Evolutionary conservation across 2,113 vertebrate genomes (phyloP), one percentile per base, ranked within the genome.

Genomic region (Syrmaticus mikado): DNA sequence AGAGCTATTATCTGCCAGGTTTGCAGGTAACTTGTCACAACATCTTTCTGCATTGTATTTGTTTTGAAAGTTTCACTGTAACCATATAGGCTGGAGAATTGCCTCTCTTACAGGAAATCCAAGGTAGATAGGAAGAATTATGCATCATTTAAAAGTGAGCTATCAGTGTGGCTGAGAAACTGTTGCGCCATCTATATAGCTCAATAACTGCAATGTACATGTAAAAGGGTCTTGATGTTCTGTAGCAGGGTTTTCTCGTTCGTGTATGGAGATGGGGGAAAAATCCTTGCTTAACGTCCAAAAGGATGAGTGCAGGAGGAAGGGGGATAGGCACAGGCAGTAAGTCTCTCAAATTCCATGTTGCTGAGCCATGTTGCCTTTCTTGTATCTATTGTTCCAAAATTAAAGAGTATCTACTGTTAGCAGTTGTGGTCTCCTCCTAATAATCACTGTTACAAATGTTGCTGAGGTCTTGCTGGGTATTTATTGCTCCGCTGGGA

Each of bases 21-120:
- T 91, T 96, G 64, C 72, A 89, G 87, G 87, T 94, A 93, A 64
- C 84, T 90, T 93, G 93, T 93, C 91, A 75, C 84, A 95, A 74
- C 85, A 80, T 78, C 72, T 81, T 85, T 55, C 72, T 89, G 75
- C 75, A 21, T 24, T 92, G n/a, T 73, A 34, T 80, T 92, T 89
- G 68, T 88, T 92, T 93, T 82, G 67, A 82, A 91, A 60, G 55
- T 85, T 96, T 87, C 41, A 22, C 50, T 74, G 55, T 67, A 77
- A 91, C 45, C 5, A 7, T 20, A 30, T 16, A 82, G 70, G 45
- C 67, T 91, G 64, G 78, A 85, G 38, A 87, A 58, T 76, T 93
- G 28, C 24, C 32, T 80, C 87, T 67, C 34, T 81, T 87, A 15
- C 18, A 5, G 11, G 32, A 77, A 92, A 85, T 58, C 43, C 11